phyloP scores from a whole-genome alignment of 2,797 vertebrate genomes.

The Agapornis canus region DNA sequence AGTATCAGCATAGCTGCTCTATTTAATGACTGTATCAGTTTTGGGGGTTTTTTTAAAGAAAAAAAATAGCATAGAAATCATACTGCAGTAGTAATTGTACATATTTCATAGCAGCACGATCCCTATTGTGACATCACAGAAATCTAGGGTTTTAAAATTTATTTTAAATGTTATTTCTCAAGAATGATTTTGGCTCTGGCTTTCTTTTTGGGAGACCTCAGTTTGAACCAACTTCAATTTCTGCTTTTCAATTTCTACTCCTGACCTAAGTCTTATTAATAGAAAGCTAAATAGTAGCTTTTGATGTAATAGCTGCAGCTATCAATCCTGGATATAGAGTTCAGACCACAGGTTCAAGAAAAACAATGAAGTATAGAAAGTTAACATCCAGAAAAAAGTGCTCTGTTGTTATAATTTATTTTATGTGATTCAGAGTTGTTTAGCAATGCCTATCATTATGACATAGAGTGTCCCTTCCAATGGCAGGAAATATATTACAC shows the following conservation, averaged over 20 bases:
- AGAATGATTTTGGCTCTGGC: background rate
- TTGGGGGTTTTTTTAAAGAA: background rate
- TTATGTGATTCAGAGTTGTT: background rate
- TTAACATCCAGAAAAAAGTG: background rate
- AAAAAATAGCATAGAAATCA: background rate
- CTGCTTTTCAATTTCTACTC: background rate
- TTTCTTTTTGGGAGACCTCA: background rate
- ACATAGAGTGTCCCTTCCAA: background rate
- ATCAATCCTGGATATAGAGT: background rate
- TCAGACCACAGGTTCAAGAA: background rate
- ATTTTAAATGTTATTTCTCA: background rate
- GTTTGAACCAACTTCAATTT: background rate
- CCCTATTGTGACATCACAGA: background rate
- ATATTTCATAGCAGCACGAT: background rate
- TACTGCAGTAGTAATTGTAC: background rate
- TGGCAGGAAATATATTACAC: background rate
- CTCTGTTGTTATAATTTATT: background rate
- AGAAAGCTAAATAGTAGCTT: background rate
- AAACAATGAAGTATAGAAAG: background rate
- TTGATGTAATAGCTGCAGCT: background rate
- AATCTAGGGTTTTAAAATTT: background rate
- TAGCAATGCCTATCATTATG: background rate
- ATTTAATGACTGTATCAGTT: background rate
- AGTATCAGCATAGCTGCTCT: background rate
- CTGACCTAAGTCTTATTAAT: background rate